Percentiles rank a stretch among this genome's conserved stretches.
These are phyloP conservation scores for Sphenopsis melanotis DNA, from an alignment of 2,797 vertebrate genomes.

Conservation along the genomic window DNA sequence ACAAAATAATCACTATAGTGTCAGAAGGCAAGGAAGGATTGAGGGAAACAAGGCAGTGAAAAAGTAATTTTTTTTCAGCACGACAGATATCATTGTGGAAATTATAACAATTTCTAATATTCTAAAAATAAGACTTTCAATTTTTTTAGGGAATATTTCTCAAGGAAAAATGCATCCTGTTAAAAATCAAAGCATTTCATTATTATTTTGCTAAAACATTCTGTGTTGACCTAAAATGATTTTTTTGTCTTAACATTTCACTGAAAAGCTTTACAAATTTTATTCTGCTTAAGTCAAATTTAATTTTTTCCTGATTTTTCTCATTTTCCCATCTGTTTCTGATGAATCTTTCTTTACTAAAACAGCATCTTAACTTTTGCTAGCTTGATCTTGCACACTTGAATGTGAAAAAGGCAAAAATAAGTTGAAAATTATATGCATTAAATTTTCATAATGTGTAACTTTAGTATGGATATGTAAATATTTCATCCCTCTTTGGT, in stretches of 20 bases:
- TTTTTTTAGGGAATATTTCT: neutral
- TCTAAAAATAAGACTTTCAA: neutral
- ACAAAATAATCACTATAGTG: neutral
- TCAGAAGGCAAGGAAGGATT: neutral
- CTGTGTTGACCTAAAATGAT: neutral
- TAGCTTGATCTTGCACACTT: neutral
- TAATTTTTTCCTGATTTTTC: neutral
- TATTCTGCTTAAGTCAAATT: neutral
- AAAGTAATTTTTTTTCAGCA: neutral
- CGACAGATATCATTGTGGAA: neutral
- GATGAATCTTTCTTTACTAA: neutral
- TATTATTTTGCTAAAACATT: neutral
- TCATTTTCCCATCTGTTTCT: neutral
- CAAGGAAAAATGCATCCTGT: neutral
- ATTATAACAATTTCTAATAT: neutral
- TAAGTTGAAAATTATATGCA: neutral
- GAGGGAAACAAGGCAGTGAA: neutral
- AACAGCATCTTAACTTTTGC: neutral
- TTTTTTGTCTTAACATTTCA: neutral
- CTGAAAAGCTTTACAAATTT: neutral
- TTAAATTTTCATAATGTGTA: constrained; percentile 4
- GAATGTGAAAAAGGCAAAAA: neutral
- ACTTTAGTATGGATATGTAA: neutral
- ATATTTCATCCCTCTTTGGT: constrained; percentile 17
- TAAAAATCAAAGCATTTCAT: neutral